These are phyloP conservation scores for Drosophila lowei DNA, from an alignment of 1,140 invertebrate genomes.

Conservation along the genomic window DNA sequence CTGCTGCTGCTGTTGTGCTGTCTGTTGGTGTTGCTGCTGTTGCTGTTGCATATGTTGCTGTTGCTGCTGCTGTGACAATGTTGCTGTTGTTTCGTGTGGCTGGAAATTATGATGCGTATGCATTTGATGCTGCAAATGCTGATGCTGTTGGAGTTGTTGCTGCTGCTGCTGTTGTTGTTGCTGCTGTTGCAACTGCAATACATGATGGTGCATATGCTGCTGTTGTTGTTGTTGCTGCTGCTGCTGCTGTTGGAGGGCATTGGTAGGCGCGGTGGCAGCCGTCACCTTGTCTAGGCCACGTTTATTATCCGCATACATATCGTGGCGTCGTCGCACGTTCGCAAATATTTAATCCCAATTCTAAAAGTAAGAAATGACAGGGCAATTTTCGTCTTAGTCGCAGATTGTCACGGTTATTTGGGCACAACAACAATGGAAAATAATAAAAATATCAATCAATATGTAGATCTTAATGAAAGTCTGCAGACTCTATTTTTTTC, in stretches of 20 bases:
- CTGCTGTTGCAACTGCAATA: constrained; percentile 64
- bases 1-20: constrained; percentile 44
- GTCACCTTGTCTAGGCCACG: constrained; percentile 75
- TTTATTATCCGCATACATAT: constrained; percentile 78
- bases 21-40: constrained; percentile 60
- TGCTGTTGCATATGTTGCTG: constrained; percentile 56
- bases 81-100: constrained; percentile 54
- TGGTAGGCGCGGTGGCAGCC: constrained; percentile 52
- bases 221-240: constrained; percentile 57
- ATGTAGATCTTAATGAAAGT: constrained; percentile 63
- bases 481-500: constrained; percentile 63
- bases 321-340: constrained; percentile 57
- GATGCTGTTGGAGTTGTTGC: constrained; percentile 64
- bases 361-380: constrained; percentile 67
- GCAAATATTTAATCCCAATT: constrained; percentile 69
- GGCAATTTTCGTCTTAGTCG: constrained; percentile 15
- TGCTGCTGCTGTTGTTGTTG: constrained; percentile 64
- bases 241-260: constrained; percentile 54
- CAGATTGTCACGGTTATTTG: constrained; percentile 39
- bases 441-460: constrained; percentile 57
- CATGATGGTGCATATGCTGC: constrained; percentile 64
- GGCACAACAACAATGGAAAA: constrained; percentile 34
- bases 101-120: constrained; percentile 77
- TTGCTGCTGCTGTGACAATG: constrained; percentile 59
- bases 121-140: constrained; percentile 71